Conservation (phyloP, 2,797 vertebrate genomes). For the Eurystomus glaucurus region DNA sequence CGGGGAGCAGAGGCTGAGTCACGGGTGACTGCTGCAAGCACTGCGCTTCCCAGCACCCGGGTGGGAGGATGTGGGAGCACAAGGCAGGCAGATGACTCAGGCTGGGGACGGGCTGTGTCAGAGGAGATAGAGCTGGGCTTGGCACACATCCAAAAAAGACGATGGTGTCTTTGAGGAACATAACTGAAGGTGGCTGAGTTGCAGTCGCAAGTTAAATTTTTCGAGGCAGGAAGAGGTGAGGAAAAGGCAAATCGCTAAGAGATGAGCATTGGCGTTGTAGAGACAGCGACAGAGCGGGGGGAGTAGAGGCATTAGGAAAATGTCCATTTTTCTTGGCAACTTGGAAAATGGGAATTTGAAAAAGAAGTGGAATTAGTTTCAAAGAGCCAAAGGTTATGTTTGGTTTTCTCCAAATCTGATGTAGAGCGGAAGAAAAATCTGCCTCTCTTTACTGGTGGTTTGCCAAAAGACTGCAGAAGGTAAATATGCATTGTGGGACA, state of each 20-base stretch:
- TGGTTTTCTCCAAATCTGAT: not conserved
- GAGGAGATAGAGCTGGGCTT: slow-evolving; percentile 16
- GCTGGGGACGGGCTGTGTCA: slow-evolving; percentile 13
- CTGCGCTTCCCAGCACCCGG: rapidly evolving
- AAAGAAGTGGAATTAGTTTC: not conserved
- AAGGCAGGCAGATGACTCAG: slow-evolving; percentile 51
- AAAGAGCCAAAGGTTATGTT: not conserved
- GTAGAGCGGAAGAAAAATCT: not conserved
- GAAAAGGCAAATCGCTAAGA: not conserved
- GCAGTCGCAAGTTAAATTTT: slow-evolving; percentile 21
- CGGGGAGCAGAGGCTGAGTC: not conserved
- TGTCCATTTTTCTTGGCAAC: not conserved
- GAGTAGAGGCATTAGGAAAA: not conserved
- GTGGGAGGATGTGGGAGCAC: slow-evolving; percentile 12
- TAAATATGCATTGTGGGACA: rapidly evolving
- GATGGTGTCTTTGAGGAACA: not conserved
- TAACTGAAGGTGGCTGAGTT: not conserved
- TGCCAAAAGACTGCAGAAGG: not conserved
- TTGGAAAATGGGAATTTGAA: not conserved
- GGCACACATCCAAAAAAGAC: not conserved
- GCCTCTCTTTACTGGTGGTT: not conserved
- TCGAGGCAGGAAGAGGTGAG: not conserved
- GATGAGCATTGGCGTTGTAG: not conserved
- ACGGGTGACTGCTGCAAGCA: not conserved
- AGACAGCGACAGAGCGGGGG: not conserved